Evolutionary conservation across 2,113 vertebrate genomes (phyloP), one percentile per base, ranked within the genome.

Genomic region (Calidris pugnax): DNA sequence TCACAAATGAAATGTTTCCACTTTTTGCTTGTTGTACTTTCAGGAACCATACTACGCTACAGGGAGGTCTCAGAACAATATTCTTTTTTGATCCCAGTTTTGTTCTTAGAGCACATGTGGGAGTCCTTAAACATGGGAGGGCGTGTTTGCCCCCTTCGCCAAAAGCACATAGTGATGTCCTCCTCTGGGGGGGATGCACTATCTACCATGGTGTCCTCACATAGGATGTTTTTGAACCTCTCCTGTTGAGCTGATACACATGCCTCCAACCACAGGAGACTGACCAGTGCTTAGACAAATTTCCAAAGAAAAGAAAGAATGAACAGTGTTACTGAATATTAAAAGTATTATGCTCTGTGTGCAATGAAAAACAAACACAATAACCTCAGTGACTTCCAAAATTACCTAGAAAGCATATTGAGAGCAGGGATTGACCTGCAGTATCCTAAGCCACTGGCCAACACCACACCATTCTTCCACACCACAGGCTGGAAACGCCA

Each of bases 91-190:
- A 77, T 26, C 37, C 37, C 28, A 45, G 20, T 50, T 57, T 51
- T 71, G 50, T 41, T 68, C 5, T 57, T 27, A n/a, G 56, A 56
- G 22, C 41, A 50, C 18, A 13, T 5, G 4, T 71, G 17, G 33
- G 37, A 77, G 17, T 59, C 10, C 14, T 92, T 74, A 41, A 55
- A 41, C 24, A 16, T 6, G 8, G 21, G 21, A 86, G 12, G 30
- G 12, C 17, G 5, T 1, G 4, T 47, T 41, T 35, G 15, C 5
- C n/a, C 53, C 33, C 45, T 66, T 35, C 39, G 5, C 51, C 0
- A 4, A 85, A 56, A 35, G 39, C 23, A 9, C 15, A 24, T 4
- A 48, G 53, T 4, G 33, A 71, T 60, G 60, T 67, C 43, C 51
- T 64, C 39, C 47, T 62, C 26, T 35, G 66, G 12, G 28, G 28